A percentile compares a stretch with the other conserved stretches of the same genome.
phyloP scores from a whole-genome alignment of 2,113 vertebrate species.

The Bostrychus sinensis region DNA sequence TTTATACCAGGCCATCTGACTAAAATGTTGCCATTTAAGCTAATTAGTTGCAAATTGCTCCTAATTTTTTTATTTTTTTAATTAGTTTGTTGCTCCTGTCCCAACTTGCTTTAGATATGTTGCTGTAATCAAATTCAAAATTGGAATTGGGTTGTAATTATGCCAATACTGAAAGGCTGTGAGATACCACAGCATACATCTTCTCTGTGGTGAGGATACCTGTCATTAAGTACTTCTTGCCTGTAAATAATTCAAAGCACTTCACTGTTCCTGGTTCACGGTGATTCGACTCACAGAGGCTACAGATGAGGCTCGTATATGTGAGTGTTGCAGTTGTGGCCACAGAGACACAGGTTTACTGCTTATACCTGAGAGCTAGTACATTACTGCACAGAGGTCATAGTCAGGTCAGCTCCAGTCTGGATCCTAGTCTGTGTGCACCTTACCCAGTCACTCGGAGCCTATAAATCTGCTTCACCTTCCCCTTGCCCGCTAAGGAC shows the following conservation, averaged over 20 bases:
- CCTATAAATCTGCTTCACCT: slow-evolving; percentile 68
- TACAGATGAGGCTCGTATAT: not conserved
- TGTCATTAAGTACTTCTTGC: too few relatives aligned
- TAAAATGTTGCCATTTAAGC: too few relatives aligned
- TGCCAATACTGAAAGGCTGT: slow-evolving; percentile 35
- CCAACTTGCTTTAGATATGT: too few relatives aligned
- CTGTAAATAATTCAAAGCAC: slow-evolving; percentile 66
- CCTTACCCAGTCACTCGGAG: slow-evolving; percentile 57
- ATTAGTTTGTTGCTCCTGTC: too few relatives aligned
- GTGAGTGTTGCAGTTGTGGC: slow-evolving; percentile 17
- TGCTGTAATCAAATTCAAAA: too few relatives aligned
- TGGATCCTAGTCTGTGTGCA: slow-evolving; percentile 37
- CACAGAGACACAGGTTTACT: slow-evolving; percentile 26
- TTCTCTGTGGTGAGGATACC: slow-evolving; percentile 51
- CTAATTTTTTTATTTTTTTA: too few relatives aligned
- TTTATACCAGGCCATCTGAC: too few relatives aligned
- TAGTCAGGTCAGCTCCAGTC: slow-evolving; percentile 58
- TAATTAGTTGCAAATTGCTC: too few relatives aligned
- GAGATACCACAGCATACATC: slow-evolving; percentile 25
- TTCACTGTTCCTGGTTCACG: slow-evolving; percentile 26
- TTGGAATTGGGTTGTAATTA: slow-evolving; percentile 33
- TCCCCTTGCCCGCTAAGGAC: slow-evolving; percentile 46
- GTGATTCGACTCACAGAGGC: slow-evolving; percentile 28
- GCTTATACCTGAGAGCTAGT: slow-evolving; percentile 39
- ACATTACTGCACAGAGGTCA: slow-evolving; percentile 47